Evolutionary conservation across 2,888 invertebrate genomes (phyloP).

Genomic region (Teleiodes luculella): DNA sequence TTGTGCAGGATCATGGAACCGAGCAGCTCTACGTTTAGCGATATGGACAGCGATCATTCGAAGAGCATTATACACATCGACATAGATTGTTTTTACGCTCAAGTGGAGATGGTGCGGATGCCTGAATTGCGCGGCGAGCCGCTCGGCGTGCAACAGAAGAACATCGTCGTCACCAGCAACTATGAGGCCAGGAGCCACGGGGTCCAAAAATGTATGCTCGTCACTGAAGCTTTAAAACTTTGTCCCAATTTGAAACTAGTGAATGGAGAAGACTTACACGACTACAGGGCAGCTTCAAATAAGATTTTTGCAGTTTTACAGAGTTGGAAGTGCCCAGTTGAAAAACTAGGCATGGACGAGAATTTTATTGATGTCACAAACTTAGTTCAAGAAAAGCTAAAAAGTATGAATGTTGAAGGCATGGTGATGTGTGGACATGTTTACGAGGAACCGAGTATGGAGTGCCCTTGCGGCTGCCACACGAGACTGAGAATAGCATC

Average conservation of each 20-base stretch:
- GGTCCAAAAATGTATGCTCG: constrained; percentile 86
- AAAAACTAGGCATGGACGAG: constrained; percentile 91
- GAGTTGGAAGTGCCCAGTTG: constrained; percentile 85
- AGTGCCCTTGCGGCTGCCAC: constrained; percentile 87
- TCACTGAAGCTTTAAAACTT: constrained; percentile 84
- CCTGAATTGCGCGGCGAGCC: constrained; percentile 83
- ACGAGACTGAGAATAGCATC: constrained; percentile 83
- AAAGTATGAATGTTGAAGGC: constrained; percentile 45
- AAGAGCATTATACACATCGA: constrained; percentile 88
- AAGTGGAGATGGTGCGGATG: constrained; percentile 88
- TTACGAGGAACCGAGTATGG: constrained; percentile 73
- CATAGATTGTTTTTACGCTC: constrained; percentile 91
- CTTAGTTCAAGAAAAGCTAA: constrained; percentile 77
- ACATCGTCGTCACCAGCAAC: constrained; percentile 90
- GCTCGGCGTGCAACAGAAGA: constrained; percentile 90
- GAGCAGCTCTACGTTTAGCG: constrained; percentile 61
- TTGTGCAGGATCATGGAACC: constrained; percentile 72
- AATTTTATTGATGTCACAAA: constrained; percentile 89
- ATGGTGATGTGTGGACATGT: constrained; percentile 77
- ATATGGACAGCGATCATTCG: constrained; percentile 74
- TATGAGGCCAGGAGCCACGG: constrained; percentile 88
- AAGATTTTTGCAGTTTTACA: constrained; percentile 85
- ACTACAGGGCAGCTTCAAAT: constrained; percentile 87
- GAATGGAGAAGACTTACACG: constrained; percentile 89
- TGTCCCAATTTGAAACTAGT: constrained; percentile 88